phyloP scores from a whole-genome alignment of 2,888 invertebrate genomes.

The Mythimna vitellina region DNA sequence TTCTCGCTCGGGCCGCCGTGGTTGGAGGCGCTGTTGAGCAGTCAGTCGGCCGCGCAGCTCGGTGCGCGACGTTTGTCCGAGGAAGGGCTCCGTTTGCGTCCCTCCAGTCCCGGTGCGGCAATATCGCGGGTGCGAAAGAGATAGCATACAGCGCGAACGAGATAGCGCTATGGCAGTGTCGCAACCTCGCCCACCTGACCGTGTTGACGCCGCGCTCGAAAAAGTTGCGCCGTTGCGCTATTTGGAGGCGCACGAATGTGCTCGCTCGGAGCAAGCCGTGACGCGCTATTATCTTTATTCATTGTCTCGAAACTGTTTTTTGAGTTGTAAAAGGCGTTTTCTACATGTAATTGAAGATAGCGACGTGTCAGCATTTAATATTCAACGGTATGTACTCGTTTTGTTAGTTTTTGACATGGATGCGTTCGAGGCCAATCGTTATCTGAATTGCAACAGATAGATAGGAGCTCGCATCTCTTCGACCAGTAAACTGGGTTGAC shows the following conservation, averaged over 20 bases:
- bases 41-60: constrained; percentile 90
- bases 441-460: constrained; percentile 77
- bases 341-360: constrained; percentile 69
- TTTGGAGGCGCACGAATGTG: constrained; percentile 90
- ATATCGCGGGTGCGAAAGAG: constrained; percentile 81
- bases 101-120: constrained; percentile 71
- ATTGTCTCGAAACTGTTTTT: constrained; percentile 79
- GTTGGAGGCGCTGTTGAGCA: constrained; percentile 77
- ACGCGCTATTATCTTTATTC: constrained; percentile 85
- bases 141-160: constrained; percentile 73
- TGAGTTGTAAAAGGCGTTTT: constrained; percentile 73
- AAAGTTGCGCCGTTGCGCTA: constrained; percentile 91
- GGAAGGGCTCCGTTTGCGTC: constrained; percentile 82
- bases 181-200: constrained; percentile 91
- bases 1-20: constrained; percentile 74
- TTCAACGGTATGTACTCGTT: constrained; percentile 79
- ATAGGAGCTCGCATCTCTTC: constrained; percentile 71
- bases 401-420: constrained; percentile 65
- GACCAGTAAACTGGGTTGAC: constrained; percentile 67
- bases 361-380: constrained; percentile 63
- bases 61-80: constrained; percentile 89
- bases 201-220: constrained; percentile 90
- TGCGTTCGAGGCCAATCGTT: constrained; percentile 73
- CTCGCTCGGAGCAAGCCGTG: constrained; percentile 83
- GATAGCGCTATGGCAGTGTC: constrained; percentile 87